Evolutionary conservation across 1,140 invertebrate species (phyloP).

Genomic region (Drosophila lini): DNA sequence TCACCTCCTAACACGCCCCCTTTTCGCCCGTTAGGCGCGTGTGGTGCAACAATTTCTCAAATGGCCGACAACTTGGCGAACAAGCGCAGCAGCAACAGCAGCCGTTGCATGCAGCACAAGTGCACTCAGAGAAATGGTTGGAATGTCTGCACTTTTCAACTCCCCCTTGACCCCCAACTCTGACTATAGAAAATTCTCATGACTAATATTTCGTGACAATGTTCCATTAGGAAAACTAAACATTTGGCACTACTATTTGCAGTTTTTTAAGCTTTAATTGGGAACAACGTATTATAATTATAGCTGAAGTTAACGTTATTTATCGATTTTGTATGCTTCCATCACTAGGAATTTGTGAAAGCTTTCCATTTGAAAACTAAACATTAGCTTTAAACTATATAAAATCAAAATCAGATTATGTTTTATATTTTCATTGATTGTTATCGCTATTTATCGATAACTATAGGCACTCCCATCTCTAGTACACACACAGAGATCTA

Average conservation of each 20-base stretch:
- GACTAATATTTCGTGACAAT: background rate
- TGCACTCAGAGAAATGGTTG: background rate
- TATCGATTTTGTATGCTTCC: no score
- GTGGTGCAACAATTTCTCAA: conserved; percentile 47
- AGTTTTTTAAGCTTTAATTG: background rate
- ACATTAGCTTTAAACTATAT: no score
- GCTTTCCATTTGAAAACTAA: no score
- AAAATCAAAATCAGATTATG: background rate
- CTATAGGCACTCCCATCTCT: no score
- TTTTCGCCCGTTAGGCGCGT: conserved; percentile 29
- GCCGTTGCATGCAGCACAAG: conserved; percentile 22
- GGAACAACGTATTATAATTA: no score
- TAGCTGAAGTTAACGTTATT: no score
- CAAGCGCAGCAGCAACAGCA: conserved; percentile 22
- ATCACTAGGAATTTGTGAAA: no score
- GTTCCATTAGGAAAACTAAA: background rate
- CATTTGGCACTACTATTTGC: background rate
- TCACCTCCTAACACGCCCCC: conserved; percentile 2
- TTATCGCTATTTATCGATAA: background rate
- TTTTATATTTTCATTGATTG: background rate
- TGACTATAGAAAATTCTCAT: background rate
- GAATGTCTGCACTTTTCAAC: no score
- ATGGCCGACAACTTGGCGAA: conserved; percentile 40
- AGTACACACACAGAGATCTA: background rate
- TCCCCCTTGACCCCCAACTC: background rate